Base-by-base conservation (phyloP, 2,888 invertebrate genomes). In the Hedya salicella region DNA sequence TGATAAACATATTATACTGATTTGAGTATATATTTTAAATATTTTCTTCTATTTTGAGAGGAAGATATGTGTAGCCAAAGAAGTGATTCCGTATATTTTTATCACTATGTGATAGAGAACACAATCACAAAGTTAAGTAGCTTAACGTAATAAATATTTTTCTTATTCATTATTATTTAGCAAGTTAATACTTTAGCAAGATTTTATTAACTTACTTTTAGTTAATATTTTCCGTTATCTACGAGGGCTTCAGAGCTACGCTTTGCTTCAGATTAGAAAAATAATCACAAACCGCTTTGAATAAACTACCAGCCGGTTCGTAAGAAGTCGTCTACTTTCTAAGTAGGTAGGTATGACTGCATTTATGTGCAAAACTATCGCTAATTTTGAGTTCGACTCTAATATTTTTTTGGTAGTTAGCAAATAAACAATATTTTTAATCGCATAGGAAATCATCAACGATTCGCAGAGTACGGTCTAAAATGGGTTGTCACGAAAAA, bases 61-160 rank as follows among this genome's bases (percentile, higher is more conserved):
- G 81, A 88, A 89, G 86, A 88, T 89, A 88, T 89, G 86, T 83
- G 77, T 81, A 78, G 76, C 83, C 84, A 83, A 80, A 83, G 79
- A 72, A 78, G 77, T 79, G 75, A 71, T 75, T 75, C 70, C 73
- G 72, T 78, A 57, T 59, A 59, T 46, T 63, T 49, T 19, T 54
- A 68, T 64, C 68, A 68, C 68, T 57, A 67, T 42, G 64, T 64
- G 64, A 64, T 64, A 54, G 44, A 59, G 42, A 59, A 68, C 68
- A 68, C 53, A 62, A 60, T 59, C 52, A 63, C 57, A 54, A 63
- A 68, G 39, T 48, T 68, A 63, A 63, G 56, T 63, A 68, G 57
- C 52, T 57, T 62, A 62, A 62, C n/a, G 25, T 60, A 66, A 66
- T 66, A 65, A 52, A 60, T 63, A 68, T 63, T 73, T 75, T 72